Evolutionary conservation across 2,113 vertebrate genomes (phyloP).

Genomic region (Megaceryle maxima): DNA sequence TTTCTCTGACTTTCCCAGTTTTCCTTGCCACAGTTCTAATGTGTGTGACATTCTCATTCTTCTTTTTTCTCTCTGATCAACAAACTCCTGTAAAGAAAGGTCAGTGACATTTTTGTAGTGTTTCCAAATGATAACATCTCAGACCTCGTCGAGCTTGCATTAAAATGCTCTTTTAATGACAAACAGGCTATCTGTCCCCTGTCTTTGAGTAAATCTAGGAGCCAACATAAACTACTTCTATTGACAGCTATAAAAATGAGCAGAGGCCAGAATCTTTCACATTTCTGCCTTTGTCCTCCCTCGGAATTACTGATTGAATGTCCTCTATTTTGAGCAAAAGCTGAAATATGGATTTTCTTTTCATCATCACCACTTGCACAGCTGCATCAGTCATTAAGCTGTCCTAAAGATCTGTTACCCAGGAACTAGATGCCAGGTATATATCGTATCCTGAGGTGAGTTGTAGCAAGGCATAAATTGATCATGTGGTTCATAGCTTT

Average conservation of each 20-base stretch:
- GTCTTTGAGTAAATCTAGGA: conserved; percentile 12
- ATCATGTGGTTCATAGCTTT: conserved; percentile 18
- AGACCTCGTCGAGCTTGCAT: not conserved
- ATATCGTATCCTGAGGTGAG: conserved; percentile 52
- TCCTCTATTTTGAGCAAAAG: conserved; percentile 36
- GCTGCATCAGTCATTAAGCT: conserved; percentile 69
- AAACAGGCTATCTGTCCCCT: not conserved
- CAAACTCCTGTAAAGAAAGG: not conserved
- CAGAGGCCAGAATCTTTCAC: conserved; percentile 30
- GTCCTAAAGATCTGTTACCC: conserved; percentile 68
- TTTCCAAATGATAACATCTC: not conserved
- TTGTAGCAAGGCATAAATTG: conserved; percentile 59
- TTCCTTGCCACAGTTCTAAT: not conserved
- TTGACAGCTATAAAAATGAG: conserved; percentile 47
- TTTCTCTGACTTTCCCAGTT: not conserved
- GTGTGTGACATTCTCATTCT: not conserved
- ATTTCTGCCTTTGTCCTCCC: conserved; percentile 38
- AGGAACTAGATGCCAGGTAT: conserved; percentile 47
- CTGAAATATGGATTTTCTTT: conserved; percentile 72
- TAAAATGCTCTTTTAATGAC: conserved; percentile 40
- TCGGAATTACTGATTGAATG: conserved; percentile 55
- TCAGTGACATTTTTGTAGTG: not conserved
- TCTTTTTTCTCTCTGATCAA: not conserved
- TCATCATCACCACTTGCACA: conserved; percentile 61
- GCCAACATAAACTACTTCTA: conserved; percentile 11